Evolutionary conservation across 2,113 vertebrate genomes (phyloP).

Genomic region (Stigmatopora nigra): DNA sequence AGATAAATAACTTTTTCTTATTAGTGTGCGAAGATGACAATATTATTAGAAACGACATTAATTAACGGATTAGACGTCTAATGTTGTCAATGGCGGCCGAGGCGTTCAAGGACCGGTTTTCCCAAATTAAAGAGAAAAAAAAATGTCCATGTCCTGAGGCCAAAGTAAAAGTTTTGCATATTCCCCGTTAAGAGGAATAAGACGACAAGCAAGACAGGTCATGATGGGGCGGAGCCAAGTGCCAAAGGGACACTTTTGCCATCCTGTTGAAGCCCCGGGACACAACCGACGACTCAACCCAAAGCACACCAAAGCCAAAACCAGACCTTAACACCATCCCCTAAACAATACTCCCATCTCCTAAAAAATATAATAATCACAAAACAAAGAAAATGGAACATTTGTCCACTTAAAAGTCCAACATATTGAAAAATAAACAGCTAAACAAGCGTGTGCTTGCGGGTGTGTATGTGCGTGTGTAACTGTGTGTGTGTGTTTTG

Average conservation of each 20-base stretch:
- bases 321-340: neutral
- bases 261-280: constrained; percentile 29
- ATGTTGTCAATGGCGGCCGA: no score
- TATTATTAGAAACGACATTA: no score
- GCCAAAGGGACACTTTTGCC: constrained; percentile 4
- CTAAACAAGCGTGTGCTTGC: neutral
- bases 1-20: no score
- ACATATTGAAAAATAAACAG: neutral
- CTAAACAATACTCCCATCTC: neutral
- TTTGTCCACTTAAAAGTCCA: neutral
- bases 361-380: neutral
- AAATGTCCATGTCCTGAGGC: neutral
- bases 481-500: constrained; percentile 29
- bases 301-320: neutral
- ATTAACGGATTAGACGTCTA: no score
- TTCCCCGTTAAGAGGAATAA: neutral
- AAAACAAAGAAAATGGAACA: neutral
- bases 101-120: neutral
- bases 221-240: neutral
- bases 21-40: no score
- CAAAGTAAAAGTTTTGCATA: constrained; percentile 23
- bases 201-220: neutral
- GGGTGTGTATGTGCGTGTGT: neutral
- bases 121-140: neutral
- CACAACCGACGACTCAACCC: constrained; percentile 27